Evolutionary conservation across 2,888 invertebrate species (phyloP), one percentile per base, ranked within the genome.

Genomic region (Matsumyia berberina): DNA sequence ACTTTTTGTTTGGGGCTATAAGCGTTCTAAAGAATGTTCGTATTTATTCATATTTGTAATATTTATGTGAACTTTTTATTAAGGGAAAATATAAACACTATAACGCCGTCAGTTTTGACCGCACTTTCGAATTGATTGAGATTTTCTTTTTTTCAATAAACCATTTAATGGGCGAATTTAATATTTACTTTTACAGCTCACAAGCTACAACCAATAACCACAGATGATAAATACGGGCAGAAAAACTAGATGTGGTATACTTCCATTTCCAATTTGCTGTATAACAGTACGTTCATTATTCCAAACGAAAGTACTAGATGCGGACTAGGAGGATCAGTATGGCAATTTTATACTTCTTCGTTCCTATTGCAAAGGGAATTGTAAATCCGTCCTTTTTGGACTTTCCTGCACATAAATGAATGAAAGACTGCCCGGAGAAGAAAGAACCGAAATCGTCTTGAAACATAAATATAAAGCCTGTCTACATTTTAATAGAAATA

Each of bases 11-110:
- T 6, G 37, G 58, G 58, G 77, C 77, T 82, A 82, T 77, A 82
- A 82, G 64, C 72, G 82, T 77, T 78, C 82, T 37, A 78, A 72
- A 72, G 51, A 58, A 19, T 33, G 17, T 17, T 44, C 72, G 77
- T 64, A 72, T 66, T 82, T 82, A 77, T 72, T 82, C 82, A 82
- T 82, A 78, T 82, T 82, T 78, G 78, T 72, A 31, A 33, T 44
- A 17, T 64, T 82, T 24, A 6, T 67, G 15, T 62, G 51, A 19
- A 53, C 53, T 57, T 24, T 15, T 69, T 24, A 24, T 24, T 35
- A 7, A 44, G 17, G 6, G 60, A 62, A 46, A 69, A 77, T 58
- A 33, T 53, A 67, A 53, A 35, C 29, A 69, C 46, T 19, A 58
- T 62, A 39, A 15, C 15, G 44, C 19, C 17, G 37, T 24, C 39